Base-by-base conservation (phyloP, 1,140 invertebrate species). In the Bombus soroeensis region DNA sequence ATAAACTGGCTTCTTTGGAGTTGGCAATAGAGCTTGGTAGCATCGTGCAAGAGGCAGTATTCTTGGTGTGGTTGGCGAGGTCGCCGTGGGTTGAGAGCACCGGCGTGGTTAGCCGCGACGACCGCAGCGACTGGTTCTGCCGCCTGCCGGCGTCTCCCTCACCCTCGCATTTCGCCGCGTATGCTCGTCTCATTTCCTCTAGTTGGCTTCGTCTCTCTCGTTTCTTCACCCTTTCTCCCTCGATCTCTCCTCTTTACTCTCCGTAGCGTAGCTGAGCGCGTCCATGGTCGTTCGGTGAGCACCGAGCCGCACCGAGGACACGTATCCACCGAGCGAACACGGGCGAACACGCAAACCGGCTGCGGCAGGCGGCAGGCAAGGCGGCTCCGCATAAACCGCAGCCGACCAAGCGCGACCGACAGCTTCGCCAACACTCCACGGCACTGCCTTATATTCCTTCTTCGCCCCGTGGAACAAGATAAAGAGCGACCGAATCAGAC, bases 341-440 rank as follows among this genome's bases (percentile, higher is more conserved):
- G 92, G 89, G 88, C 88, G 93, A 93, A 93, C 93, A 94, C 93
- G 94, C 93, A 94, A 94, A 95, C 93, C 92, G 94, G 94, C 93
- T 93, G 94, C 92, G 93, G 93, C 92, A 75, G 90, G 92, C 93
- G 74, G 86, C 76, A 87, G 89, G 87, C 83, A 83, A 90, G 89
- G 91, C 89, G 89, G 90, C 91, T 93, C 91, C 88, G 90, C 91
- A 92, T 90, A 94, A 91, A 95, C 94, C 94, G 92, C 93, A 95
- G 92, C 91, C 94, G 93, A 93, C 94, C 94, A 91, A 94, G 93
- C 94, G 93, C 93, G 93, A 95, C 94, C 94, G 93, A 95, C 94
- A 94, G 93, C 92, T 94, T 95, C 94, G 93, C 94, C 93, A 95
- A 95, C 94, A 95, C 94, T 95, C 93, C 91, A 87, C 92, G 88